Conservation (phyloP, 2,888 invertebrate species). For the Pristionchus exspectatus region DNA sequence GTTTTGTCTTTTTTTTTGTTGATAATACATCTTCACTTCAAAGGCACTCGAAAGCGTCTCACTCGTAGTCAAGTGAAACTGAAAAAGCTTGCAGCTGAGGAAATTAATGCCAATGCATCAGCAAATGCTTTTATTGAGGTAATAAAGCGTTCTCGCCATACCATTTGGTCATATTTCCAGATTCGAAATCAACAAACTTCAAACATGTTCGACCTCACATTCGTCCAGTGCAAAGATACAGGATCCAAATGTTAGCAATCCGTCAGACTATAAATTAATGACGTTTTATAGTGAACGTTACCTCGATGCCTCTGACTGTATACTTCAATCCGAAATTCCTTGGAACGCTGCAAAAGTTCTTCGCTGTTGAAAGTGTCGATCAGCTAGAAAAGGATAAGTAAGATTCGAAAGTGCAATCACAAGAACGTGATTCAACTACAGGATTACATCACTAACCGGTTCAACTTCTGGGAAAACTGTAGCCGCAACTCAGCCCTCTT, state of each 20-base stretch:
- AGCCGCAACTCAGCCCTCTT: neutral
- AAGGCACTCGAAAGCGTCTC: neutral
- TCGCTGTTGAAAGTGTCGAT: neutral
- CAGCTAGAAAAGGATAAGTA: neutral
- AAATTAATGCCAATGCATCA: neutral
- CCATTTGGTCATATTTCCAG: neutral
- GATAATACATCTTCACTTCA: neutral
- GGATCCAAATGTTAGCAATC: neutral
- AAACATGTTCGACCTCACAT: neutral
- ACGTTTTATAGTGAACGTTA: neutral
- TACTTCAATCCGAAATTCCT: constrained; percentile 2
- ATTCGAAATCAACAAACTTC: neutral
- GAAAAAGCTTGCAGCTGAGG: neutral
- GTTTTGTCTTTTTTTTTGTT: neutral
- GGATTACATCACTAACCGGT: neutral
- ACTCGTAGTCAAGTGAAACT: neutral
- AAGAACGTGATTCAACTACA: neutral
- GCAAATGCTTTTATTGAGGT: neutral
- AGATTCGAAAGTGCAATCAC: neutral
- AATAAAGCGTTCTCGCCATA: neutral
- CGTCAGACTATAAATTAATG: neutral
- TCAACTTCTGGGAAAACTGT: neutral
- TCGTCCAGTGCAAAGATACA: neutral
- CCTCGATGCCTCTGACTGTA: neutral
- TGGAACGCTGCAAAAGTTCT: neutral